Percentiles rank a stretch among this genome's conserved stretches.
Conservation (phyloP, 2,113 vertebrate genomes). For the Megaceryle torquata region DNA sequence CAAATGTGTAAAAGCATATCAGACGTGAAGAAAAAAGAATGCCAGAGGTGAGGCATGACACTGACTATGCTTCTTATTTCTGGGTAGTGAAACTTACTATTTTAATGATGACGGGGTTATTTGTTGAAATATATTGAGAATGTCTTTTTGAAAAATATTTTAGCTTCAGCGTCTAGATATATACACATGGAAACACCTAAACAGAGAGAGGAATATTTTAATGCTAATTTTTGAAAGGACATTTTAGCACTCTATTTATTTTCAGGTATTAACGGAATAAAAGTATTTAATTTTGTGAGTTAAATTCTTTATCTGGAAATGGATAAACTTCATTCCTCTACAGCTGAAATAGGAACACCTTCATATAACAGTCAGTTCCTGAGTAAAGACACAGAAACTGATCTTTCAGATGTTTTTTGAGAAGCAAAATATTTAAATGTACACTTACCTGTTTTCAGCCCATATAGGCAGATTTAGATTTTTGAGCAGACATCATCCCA, state of each 20-base stretch:
- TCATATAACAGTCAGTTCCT: background rate
- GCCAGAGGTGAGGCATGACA: background rate
- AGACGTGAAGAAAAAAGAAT: background rate
- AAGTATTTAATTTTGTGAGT: background rate
- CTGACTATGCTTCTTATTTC: constrained; percentile 5
- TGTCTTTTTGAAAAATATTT: background rate
- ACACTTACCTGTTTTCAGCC: background rate
- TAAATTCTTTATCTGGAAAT: background rate
- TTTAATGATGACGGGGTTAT: background rate
- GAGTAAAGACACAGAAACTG: background rate
- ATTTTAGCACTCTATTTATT: background rate
- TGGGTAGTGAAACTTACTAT: constrained; percentile 5
- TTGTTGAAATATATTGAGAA: background rate
- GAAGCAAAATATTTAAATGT: background rate
- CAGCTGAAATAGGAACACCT: background rate
- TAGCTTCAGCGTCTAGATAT: background rate
- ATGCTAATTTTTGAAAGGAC: background rate
- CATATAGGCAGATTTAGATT: background rate
- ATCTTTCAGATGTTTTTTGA: background rate
- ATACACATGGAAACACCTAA: background rate
- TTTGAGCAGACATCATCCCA: background rate
- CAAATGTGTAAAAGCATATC: background rate
- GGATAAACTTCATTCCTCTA: background rate
- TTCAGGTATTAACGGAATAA: background rate
- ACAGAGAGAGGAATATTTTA: background rate